Evolutionary conservation across 1,140 invertebrate genomes (phyloP), one percentile per base, ranked within the genome.

Genomic region (Trypoxylus dichotomus): DNA sequence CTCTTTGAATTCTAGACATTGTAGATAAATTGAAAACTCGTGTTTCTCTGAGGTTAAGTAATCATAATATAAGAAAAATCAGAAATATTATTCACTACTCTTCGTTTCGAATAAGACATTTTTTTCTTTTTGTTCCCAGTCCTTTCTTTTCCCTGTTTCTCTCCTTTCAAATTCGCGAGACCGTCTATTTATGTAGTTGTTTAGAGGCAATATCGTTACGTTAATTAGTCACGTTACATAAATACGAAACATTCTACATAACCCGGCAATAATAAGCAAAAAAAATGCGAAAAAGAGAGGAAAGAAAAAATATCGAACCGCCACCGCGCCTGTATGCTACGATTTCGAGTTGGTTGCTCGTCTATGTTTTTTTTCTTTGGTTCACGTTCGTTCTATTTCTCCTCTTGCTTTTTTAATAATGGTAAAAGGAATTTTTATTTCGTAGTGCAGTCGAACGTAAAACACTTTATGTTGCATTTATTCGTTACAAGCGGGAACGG

Each of bases 371-470:
- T 13, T 63, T 13, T 19, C 25, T 63, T 24, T 21, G 47, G 47
- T 58, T 58, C 47, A n/a, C 15, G 21, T 63, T 63, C 60, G 60
- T 63, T 63, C 60, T 63, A 25, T 63, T 27, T 63, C 60, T 63
- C 25, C 60, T 63, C 60, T 63, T 63, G 60, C 60, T 27, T 21
- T 63, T 63, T 63, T 63, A 63, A 63, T 63, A 63, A 63, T 63
- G 60, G 60, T 63, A 63, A 63, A 63, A 63, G 60, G 60, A 63
- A 63, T 63, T 63, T 63, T 63, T 63, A 63, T 63, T 63, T 63
- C 60, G 60, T 27, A 13, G 60, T 24, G 19, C 60, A 63, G 21
- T 63, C 60, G 60, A 63, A 63, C 60, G 60, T 63, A 63, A 63
- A 63, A 63, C 60, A 63, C 60, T 63, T 63, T 63, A 63, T 63